A percentile compares a stretch with the other conserved stretches of the same genome.
Conservation (phyloP, 2,888 invertebrate genomes). For the Drosophila melanosoma region DNA sequence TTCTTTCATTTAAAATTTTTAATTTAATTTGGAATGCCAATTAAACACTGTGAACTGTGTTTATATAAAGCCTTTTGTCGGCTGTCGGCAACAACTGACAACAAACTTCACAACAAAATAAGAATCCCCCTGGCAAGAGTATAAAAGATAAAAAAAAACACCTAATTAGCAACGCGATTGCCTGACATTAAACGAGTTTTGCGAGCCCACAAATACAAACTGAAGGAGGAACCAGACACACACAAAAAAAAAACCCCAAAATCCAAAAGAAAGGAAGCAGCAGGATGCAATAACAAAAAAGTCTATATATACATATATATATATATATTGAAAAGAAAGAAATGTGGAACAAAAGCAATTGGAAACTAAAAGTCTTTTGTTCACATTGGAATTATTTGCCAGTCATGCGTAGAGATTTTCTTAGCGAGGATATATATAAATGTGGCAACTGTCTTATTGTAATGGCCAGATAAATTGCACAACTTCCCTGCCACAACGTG, state of each 20-base stretch:
- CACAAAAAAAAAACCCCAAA: constrained; percentile 14
- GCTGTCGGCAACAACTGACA: neutral
- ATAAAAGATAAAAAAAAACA: constrained; percentile 31
- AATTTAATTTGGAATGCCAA: neutral
- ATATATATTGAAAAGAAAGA: constrained; percentile 25
- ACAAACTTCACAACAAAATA: neutral
- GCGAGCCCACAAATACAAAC: constrained; percentile 32
- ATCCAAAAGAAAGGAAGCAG: constrained; percentile 48
- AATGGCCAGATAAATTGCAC: constrained; percentile 57
- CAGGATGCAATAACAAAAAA: constrained; percentile 45
- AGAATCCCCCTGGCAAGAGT: neutral
- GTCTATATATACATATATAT: neutral
- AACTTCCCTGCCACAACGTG: constrained; percentile 54
- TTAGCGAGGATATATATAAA: constrained; percentile 12
- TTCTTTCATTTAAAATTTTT: neutral
- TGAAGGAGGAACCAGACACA: constrained; percentile 30
- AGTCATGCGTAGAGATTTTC: constrained; percentile 61
- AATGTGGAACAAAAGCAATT: constrained; percentile 60
- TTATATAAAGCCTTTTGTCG: neutral
- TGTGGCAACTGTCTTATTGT: constrained; percentile 5
- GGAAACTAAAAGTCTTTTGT: constrained; percentile 67
- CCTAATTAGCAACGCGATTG: constrained; percentile 45
- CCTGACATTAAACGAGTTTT: constrained; percentile 53
- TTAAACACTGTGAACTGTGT: neutral
- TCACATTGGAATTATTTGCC: constrained; percentile 21